Evolutionary conservation across 2,113 vertebrate species (phyloP), one percentile per base, ranked within the genome.

Genomic region (Pandion haliaetus): DNA sequence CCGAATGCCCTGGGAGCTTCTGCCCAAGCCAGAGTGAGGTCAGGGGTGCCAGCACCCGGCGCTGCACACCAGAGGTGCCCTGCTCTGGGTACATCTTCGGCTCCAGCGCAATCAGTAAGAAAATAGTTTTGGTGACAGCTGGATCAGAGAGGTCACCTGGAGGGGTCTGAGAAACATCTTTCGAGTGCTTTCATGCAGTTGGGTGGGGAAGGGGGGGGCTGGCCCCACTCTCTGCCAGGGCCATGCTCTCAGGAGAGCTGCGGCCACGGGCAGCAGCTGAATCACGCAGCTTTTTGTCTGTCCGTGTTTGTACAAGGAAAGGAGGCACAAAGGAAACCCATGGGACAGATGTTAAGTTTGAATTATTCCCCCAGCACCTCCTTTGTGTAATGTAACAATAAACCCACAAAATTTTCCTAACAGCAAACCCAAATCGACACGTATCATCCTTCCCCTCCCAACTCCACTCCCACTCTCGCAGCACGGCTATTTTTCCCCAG

Each of bases 361-460:
- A 88, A 69, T 74, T 57, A 63, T 66, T 32, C 62, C 80, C 86
- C 59, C 77, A 8, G 84, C 12, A 34, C 20, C 47, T 87, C 47
- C 82, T 92, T 71, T 84, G 83, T 93, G 73, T 24, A 69, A 78
- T 29, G 25, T n/a, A 91, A 85, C 78, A 90, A 90, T 83, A 88
- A 94, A 88, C 4, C 5, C 80, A 44, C 50, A 62, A 83, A 58
- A 92, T 45, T n/a, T 6, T 1, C 82, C 85, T 32, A 73, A 92
- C 31, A 25, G 85, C 82, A 93, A 90, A 57, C 32, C 50, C 85
- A 77, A 78, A 93, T 25, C 79, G 83, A 52, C 32, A 6, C 59
- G 86, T 54, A 4, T 31, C 80, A 80, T 36, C 88, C 73, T 5
- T 86, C 67, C 54, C 49, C 62, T 88, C 66, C 62, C 83, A 23